Percentiles rank a stretch among this genome's conserved stretches.
phyloP scores from a whole-genome alignment of 2,797 vertebrate species.

The Cichlasoma orientale region DNA sequence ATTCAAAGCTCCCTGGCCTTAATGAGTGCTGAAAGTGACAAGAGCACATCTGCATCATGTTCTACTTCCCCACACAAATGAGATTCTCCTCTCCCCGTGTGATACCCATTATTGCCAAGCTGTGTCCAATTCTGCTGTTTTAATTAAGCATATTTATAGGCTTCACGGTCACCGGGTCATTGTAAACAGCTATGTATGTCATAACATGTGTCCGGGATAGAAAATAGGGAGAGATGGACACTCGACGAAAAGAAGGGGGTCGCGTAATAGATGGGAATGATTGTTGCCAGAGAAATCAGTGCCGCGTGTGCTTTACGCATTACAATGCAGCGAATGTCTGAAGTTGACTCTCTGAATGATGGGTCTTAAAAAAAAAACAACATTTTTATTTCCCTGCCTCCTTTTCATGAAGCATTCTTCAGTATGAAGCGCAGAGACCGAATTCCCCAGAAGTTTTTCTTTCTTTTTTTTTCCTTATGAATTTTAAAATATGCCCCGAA shows the following conservation, averaged over 20 bases:
- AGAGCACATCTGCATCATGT: conserved; percentile 77
- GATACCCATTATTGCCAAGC: conserved; percentile 79
- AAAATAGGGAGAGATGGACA: conserved; percentile 35
- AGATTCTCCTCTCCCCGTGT: conserved; percentile 71
- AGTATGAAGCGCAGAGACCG: conserved; percentile 29
- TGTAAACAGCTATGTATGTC: conserved; percentile 73
- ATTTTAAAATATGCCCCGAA: conserved; percentile 66
- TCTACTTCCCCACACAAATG: conserved; percentile 74
- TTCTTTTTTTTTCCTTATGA: conserved; percentile 28
- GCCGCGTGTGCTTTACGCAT: neutral
- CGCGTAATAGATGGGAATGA: neutral
- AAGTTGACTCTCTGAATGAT: conserved; percentile 19
- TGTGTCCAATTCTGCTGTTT: conserved; percentile 79
- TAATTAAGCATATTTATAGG: conserved; percentile 82
- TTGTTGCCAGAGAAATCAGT: neutral
- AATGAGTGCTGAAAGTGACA: conserved; percentile 80
- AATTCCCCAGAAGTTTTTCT: conserved; percentile 52
- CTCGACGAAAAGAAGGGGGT: neutral
- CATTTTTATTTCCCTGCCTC: neutral
- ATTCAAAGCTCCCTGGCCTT: conserved; percentile 68
- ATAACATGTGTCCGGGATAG: conserved; percentile 29
- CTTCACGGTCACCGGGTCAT: conserved; percentile 70
- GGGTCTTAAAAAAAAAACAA: conserved; percentile 4
- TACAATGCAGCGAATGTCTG: conserved; percentile 5
- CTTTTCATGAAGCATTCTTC: conserved; percentile 17